phyloP scores from a whole-genome alignment of 2,797 vertebrate species.

The Xyrichtys novacula region DNA sequence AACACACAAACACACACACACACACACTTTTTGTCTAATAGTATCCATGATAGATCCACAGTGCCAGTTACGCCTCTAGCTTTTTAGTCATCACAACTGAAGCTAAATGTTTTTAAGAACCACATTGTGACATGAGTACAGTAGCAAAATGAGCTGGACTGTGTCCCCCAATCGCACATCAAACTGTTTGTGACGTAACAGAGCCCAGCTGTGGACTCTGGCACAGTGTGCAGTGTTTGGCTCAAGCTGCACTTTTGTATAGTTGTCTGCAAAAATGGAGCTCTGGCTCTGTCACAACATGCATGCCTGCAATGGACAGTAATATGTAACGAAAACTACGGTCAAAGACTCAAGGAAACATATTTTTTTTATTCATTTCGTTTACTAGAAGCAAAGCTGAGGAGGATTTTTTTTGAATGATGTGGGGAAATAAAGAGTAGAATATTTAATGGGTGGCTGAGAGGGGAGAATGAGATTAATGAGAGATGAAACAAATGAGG shows the following conservation, averaged over 20 bases:
- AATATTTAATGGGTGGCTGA: conserved; percentile 19
- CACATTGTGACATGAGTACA: conserved; percentile 34
- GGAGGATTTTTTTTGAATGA: neutral
- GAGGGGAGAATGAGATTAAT: conserved; percentile 26
- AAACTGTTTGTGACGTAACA: conserved; percentile 51
- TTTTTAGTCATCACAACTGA: conserved; percentile 19
- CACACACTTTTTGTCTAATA: neutral
- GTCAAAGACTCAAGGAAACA: neutral
- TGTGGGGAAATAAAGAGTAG: conserved; percentile 21
- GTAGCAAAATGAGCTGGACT: conserved; percentile 37
- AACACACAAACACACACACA: conserved; percentile 11
- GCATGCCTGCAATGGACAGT: conserved; percentile 20
- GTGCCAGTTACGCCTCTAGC: neutral
- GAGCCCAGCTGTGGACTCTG: conserved; percentile 61
- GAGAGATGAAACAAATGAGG: conserved; percentile 28
- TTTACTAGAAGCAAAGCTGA: conserved; percentile 8
- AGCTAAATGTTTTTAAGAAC: conserved; percentile 20
- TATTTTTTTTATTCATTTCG: conserved; percentile 5
- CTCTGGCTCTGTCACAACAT: conserved; percentile 9
- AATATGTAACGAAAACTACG: conserved; percentile 20
- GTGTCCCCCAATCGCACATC: conserved; percentile 31
- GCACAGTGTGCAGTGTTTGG: conserved; percentile 33
- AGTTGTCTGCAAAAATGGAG: conserved; percentile 47
- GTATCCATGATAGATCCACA: conserved; percentile 4
- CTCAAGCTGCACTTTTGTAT: conserved; percentile 34